Evolutionary conservation across 1,140 invertebrate species (phyloP), one percentile per base, ranked within the genome.

Genomic region (Panagrolaimus sp.): DNA sequence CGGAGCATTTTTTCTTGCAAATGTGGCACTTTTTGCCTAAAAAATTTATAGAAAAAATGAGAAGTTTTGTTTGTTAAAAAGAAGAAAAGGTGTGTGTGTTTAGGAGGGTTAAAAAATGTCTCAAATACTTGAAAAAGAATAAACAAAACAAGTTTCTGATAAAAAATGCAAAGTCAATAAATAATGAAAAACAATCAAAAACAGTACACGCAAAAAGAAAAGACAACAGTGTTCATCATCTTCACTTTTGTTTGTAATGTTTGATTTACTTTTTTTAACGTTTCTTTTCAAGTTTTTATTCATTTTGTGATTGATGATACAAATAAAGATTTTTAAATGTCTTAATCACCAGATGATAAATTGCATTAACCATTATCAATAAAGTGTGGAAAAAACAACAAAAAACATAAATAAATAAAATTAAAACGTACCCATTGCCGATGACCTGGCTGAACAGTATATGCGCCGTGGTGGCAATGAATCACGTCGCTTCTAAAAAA

Each of bases 1-100:
- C 93, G 68, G 91, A 91, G 87, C 93, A 96, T 85, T 95, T 95
- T 86, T 95, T 95, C 84, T 91, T 91, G 85, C 94, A 96, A 78
- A 90, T 88, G 75, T 91, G 90, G 85, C 93, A 96, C 83, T 90
- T 89, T 88, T 95, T 95, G 81, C 92, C 93, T 44, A 44, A 24
- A 62, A n/a, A 28, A 17, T 45, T 21, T 24, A 65, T 38, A 9
- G 26, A 46, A 65, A 65, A 21, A 28, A 26, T 21, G 15, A 64
- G 43, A 10, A 45, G 21, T 24, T 28, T 24, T 32, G 15, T 38
- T 45, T 12, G 73, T 63, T 26, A 52, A 17, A 21, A 43, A 32
- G 52, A 26, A 38, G 15, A n/a, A 38, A 38, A 38, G 26, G 14
- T 63, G 4, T 10, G 32, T 64, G 17, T 43, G 15, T 6, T 10